Percentiles rank a stretch among this genome's conserved stretches.
phyloP scores from a whole-genome alignment of 2,888 invertebrate genomes.

The Pheosia gnoma region DNA sequence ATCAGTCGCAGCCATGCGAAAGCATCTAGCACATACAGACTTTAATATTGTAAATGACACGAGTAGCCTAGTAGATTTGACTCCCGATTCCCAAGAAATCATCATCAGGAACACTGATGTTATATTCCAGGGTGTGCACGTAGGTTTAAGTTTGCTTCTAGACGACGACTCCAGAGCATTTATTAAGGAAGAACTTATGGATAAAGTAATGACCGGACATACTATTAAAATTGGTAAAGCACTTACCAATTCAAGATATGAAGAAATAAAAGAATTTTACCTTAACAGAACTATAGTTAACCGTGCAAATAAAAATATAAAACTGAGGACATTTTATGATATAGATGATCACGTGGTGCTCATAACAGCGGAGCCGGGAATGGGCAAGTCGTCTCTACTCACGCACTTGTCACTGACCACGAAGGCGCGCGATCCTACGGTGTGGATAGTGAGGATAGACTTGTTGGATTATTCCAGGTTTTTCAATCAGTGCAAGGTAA shows the following conservation, averaged over 20 bases:
- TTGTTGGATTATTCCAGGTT: conserved; percentile 12
- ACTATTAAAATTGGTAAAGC: conserved; percentile 8
- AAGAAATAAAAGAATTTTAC: conserved; percentile 13
- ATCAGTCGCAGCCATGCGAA: background rate
- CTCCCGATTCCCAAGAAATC: conserved; percentile 6
- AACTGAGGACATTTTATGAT: conserved; percentile 8
- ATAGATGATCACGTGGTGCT: background rate
- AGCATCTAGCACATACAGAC: background rate
- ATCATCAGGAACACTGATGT: conserved; percentile 4
- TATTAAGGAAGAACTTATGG: conserved; percentile 8
- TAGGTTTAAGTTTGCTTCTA: conserved; percentile 7
- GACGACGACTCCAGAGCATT: conserved; percentile 7
- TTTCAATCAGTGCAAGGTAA: conserved; percentile 11
- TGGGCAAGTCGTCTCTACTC: conserved; percentile 18
- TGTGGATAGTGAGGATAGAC: conserved; percentile 17
- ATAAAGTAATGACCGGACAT: conserved; percentile 11
- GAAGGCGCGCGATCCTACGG: conserved; percentile 10
- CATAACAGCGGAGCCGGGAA: conserved; percentile 12
- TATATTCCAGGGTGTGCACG: conserved; percentile 12
- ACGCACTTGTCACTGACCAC: conserved; percentile 15
- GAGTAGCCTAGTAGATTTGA: conserved; percentile 8
- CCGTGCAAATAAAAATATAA: background rate
- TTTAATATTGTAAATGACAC: background rate
- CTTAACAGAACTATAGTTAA: conserved; percentile 1
- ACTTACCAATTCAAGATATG: conserved; percentile 6